Evolutionary conservation across 2,113 vertebrate genomes (phyloP).

Genomic region (Nothobranchius furzeri): DNA sequence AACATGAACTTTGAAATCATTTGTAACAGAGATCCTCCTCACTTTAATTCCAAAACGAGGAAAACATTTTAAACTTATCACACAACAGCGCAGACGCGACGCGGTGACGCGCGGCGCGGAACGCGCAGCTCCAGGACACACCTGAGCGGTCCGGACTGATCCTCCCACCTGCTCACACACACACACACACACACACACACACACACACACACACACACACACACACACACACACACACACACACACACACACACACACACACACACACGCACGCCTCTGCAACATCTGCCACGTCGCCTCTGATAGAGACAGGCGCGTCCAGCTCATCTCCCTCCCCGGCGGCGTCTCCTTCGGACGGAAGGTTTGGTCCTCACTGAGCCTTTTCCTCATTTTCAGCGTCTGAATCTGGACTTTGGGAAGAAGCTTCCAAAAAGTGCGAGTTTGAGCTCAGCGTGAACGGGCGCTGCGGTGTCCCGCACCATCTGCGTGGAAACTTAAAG

Average conservation of each 20-base stretch:
- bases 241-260: neutral
- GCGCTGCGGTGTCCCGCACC: slow-evolving; percentile 37
- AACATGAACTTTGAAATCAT: too few relatives aligned
- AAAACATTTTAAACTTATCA: too few relatives aligned
- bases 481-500: slow-evolving; percentile 56
- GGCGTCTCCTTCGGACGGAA: slow-evolving; percentile 2
- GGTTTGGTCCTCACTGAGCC: neutral
- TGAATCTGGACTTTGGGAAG: slow-evolving; percentile 16
- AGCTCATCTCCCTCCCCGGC: neutral
- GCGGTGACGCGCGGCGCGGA: slow-evolving; percentile 43
- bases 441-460: neutral
- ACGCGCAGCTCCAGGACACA: slow-evolving; percentile 51
- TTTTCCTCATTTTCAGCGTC: neutral
- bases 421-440: neutral
- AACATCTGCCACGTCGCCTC: slow-evolving; percentile 25
- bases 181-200: slow-evolving; percentile 6
- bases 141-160: slow-evolving; percentile 25
- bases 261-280: slow-evolving; percentile 6
- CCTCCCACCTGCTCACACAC: slow-evolving; percentile 19
- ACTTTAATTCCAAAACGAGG: too few relatives aligned
- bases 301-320: neutral
- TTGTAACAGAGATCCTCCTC: too few relatives aligned
- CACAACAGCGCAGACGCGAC: slow-evolving; percentile 29
- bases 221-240: slow-evolving; percentile 3
- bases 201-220: neutral